phyloP scores from a whole-genome alignment of 2,797 vertebrate genomes.

The Chloroceryle amazona region DNA sequence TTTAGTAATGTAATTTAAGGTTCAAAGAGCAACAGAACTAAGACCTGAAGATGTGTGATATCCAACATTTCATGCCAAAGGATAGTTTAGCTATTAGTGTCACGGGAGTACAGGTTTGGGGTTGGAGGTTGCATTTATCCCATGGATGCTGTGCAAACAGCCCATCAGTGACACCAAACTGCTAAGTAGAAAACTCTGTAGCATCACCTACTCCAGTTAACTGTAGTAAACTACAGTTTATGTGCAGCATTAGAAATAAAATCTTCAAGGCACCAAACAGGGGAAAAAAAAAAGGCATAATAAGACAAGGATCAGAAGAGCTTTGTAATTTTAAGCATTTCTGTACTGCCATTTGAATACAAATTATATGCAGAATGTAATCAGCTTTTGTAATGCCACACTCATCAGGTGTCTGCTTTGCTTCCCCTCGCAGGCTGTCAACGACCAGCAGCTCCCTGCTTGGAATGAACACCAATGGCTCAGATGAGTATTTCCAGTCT shows the following conservation, averaged over 20 bases:
- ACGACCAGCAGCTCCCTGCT: slow-evolving; percentile 79
- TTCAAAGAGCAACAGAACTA: neutral
- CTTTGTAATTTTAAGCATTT: neutral
- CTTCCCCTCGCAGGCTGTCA: slow-evolving; percentile 80
- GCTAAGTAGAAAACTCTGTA: neutral
- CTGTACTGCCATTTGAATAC: neutral
- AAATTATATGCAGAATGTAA: accelerated
- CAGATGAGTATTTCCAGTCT: slow-evolving; percentile 93
- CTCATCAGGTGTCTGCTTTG: neutral
- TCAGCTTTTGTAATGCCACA: accelerated
- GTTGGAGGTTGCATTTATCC: neutral
- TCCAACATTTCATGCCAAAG: neutral
- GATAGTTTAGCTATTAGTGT: neutral
- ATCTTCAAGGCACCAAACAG: neutral
- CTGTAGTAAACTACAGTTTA: neutral
- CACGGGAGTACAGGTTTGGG: accelerated
- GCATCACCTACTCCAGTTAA: neutral
- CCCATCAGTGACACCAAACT: neutral
- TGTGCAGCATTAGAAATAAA: accelerated
- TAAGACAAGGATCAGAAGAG: neutral
- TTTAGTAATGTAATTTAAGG: neutral
- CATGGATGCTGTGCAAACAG: accelerated
- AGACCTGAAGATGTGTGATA: neutral
- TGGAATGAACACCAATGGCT: slow-evolving; percentile 88
- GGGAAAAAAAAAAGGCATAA: neutral